Evolutionary conservation across 2,888 invertebrate genomes (phyloP).

Genomic region (Philaethria dido): DNA sequence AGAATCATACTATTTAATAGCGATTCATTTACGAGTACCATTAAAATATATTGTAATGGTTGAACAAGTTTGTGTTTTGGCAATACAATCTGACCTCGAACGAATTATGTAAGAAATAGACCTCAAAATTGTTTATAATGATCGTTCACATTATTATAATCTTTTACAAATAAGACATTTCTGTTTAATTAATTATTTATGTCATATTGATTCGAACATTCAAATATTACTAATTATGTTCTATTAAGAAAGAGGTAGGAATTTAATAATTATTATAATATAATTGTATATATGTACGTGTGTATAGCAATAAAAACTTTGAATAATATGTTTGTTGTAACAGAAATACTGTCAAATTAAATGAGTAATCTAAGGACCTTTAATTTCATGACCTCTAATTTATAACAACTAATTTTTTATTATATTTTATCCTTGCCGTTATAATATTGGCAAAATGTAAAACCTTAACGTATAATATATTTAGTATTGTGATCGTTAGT

Average conservation of each 20-base stretch:
- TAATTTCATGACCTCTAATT: conserved; percentile 43
- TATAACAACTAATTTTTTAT: conserved; percentile 38
- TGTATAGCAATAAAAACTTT: conserved; percentile 24
- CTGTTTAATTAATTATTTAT: conserved; percentile 1
- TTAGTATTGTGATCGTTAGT: conserved; percentile 35
- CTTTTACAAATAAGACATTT: conserved; percentile 12
- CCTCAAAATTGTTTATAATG: conserved; percentile 56
- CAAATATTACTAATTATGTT: background rate
- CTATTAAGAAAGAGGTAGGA: background rate
- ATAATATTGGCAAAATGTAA: conserved; percentile 15
- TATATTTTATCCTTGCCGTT: conserved; percentile 24
- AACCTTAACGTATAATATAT: conserved; percentile 34
- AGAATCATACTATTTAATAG: conserved; percentile 47
- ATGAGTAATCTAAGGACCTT: conserved; percentile 47
- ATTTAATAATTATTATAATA: background rate
- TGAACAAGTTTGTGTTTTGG: conserved; percentile 61
- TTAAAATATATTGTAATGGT: conserved; percentile 54
- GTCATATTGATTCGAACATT: background rate
- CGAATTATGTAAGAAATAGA: conserved; percentile 65
- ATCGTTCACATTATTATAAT: conserved; percentile 29
- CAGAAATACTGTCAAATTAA: conserved; percentile 46
- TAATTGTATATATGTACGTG: background rate
- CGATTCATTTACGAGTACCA: conserved; percentile 47
- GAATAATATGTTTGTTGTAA: conserved; percentile 46
- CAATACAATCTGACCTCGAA: conserved; percentile 62